A percentile compares a stretch with the other conserved stretches of the same genome.
Conservation (phyloP, 2,113 vertebrate species). For the Sapayoa aenigma region DNA sequence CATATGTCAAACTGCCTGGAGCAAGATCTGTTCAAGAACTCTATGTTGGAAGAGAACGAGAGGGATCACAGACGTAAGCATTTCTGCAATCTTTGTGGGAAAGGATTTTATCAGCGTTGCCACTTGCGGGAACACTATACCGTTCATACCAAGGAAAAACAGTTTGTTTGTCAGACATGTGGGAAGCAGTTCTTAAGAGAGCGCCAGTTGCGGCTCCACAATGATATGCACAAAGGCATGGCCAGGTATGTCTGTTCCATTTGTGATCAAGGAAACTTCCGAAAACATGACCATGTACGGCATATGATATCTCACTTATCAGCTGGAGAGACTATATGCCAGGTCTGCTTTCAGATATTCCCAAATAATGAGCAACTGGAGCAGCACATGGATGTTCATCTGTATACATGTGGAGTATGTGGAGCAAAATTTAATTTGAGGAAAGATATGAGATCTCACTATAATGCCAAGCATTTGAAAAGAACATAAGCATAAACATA, state of each 20-base stretch:
- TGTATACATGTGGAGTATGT: conserved; percentile 96
- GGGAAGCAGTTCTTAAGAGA: conserved; percentile 97
- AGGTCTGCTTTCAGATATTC: conserved; percentile 99
- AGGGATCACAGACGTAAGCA: conserved; percentile 93
- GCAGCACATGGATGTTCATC: conserved; percentile 97
- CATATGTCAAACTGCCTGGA: conserved; percentile 90
- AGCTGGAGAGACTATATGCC: conserved; percentile 96
- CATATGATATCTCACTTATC: conserved; percentile 99
- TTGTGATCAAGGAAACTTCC: conserved; percentile 98
- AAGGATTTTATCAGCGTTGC: conserved; percentile 98
- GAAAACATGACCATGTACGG: conserved; percentile 97
- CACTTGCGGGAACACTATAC: conserved; percentile 98
- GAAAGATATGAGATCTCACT: conserved; percentile 98
- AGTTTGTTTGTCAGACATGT: conserved; percentile 97
- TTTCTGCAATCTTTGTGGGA: conserved; percentile 95
- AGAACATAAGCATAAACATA: conserved; percentile 76
- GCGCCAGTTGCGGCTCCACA: conserved; percentile 94
- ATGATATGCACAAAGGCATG: conserved; percentile 99
- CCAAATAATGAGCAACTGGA: conserved; percentile 91
- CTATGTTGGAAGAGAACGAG: conserved; percentile 83
- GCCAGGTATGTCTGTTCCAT: conserved; percentile 96
- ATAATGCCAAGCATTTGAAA: conserved; percentile 97
- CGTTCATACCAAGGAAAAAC: conserved; percentile 98
- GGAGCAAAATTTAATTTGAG: conserved; percentile 98
- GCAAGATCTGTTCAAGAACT: conserved; percentile 86